Evolutionary conservation across 2,888 invertebrate species (phyloP).

Genomic region (Balanococcus diminutus): DNA sequence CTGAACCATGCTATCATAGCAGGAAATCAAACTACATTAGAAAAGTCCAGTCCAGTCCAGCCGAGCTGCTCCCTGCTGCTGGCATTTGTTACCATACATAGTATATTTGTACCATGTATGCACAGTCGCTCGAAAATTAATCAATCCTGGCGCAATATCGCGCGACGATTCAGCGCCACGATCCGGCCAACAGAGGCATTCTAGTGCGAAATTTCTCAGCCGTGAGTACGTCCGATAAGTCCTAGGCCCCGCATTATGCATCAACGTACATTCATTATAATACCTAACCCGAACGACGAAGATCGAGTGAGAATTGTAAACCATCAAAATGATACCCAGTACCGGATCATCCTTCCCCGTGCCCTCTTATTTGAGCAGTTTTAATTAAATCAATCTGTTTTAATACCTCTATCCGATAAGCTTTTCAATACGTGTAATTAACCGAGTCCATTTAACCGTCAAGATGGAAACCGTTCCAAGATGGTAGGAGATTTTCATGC

Average conservation of each 20-base stretch:
- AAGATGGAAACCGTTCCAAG: background rate
- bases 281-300: background rate
- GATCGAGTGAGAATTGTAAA: background rate
- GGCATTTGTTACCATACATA: background rate
- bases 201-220: constrained; percentile 29
- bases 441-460: background rate
- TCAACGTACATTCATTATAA: background rate
- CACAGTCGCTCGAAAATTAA: background rate
- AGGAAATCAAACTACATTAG: constrained; percentile 43
- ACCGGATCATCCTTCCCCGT: background rate
- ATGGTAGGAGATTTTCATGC: background rate
- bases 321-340: background rate
- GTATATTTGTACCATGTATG: background rate
- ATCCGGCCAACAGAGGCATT: background rate
- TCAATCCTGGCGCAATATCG: constrained; percentile 10
- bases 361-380: background rate
- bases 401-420: constrained; percentile 22
- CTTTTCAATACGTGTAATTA: constrained; percentile 28
- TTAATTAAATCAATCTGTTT: constrained; percentile 35
- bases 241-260: background rate
- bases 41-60: background rate
- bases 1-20: constrained; percentile 33
- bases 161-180: background rate
- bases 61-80: background rate
- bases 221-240: background rate